Percentiles rank a stretch among this genome's conserved stretches.
These are phyloP conservation scores for Helicorthomorpha holstii DNA, from an alignment of 1,140 invertebrate genomes.

Conservation along the genomic window DNA sequence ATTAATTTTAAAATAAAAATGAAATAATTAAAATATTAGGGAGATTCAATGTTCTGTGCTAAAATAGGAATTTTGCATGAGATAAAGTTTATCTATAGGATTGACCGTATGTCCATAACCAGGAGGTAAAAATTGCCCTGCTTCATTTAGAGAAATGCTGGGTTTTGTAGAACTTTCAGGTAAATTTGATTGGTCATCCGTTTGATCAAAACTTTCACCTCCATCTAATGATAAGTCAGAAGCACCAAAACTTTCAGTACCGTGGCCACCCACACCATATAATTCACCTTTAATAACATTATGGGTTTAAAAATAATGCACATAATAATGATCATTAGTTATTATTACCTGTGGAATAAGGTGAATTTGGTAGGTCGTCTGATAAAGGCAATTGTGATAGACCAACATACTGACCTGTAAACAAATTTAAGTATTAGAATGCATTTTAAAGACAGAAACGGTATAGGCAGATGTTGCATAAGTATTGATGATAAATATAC, in stretches of 20 bases:
- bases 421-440: background rate
- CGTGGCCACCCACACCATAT: constrained; percentile 49
- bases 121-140: constrained; percentile 13
- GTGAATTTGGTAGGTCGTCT: constrained; percentile 21
- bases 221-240: constrained; percentile 64
- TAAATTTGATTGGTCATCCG: constrained; percentile 50
- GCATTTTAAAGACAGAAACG: too few relatives aligned
- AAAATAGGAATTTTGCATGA: constrained; percentile 94
- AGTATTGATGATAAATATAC: too few relatives aligned
- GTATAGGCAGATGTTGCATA: too few relatives aligned
- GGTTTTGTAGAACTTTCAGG: constrained; percentile 5
- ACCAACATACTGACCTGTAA: background rate
- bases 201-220: constrained; percentile 58
- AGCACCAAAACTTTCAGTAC: constrained; percentile 75
- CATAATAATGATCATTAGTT: constrained; percentile 7
- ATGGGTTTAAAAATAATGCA: background rate
- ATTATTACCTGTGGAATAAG: constrained; percentile 58
- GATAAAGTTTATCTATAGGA: constrained; percentile 92
- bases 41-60: constrained; percentile 12
- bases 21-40: too few relatives aligned
- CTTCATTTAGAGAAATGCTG: background rate
- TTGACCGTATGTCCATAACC: constrained; percentile 46
- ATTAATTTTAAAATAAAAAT: too few relatives aligned
- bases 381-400: background rate
- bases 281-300: constrained; percentile 28